Evolutionary conservation across 2,113 vertebrate genomes (phyloP), one percentile per base, ranked within the genome.

Genomic region (Paradoxurus hermaphroditus): DNA sequence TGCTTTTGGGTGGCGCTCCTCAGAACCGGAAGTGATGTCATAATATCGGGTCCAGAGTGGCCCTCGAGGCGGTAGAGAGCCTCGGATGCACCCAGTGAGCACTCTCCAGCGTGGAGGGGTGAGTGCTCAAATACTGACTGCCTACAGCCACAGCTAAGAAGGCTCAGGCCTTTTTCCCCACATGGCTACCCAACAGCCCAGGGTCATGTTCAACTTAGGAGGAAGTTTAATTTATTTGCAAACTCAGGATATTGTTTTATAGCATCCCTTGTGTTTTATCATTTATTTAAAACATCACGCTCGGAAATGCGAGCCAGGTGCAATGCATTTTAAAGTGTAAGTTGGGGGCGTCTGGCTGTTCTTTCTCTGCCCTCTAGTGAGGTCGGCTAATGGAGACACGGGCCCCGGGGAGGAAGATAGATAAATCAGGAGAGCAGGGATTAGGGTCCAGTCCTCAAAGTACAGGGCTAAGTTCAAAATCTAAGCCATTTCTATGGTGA

Each of bases 291-390:
- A 97, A 96, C 95, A 94, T 98, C 97, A 97, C 97, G 95, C 97
- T 98, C 98, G 98, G 98, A 98, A 97, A 96, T 95, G 96, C 94
- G 96, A 91, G 96, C 98, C 97, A 98, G 97, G 98, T 99, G 98
- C 99, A 99, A 98, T 99, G 99, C 99, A 99, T 99, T 98, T 99
- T 98, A 95, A 98, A 98, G 95, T 99, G 98, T 99, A 98, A 86
- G 98, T 98, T 98, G 98, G 98, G 98, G 98, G 97, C 98, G 87
- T 97, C 95, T 0, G 95, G 96, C 98, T 65, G 85, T 96, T 98
- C 97, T 98, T 94, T 95, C 91, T 81, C 91, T 84, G 81, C 75
- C 10, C 19, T 90, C n/a, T 94, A 81, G 94, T 91, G 96, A 98
- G 85, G 14, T 82, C 39, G 53, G 88, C 68, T 95, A 84, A 63